Base-by-base conservation (phyloP, 2,888 invertebrate species). In the Himalopsyche kuldschensis region DNA sequence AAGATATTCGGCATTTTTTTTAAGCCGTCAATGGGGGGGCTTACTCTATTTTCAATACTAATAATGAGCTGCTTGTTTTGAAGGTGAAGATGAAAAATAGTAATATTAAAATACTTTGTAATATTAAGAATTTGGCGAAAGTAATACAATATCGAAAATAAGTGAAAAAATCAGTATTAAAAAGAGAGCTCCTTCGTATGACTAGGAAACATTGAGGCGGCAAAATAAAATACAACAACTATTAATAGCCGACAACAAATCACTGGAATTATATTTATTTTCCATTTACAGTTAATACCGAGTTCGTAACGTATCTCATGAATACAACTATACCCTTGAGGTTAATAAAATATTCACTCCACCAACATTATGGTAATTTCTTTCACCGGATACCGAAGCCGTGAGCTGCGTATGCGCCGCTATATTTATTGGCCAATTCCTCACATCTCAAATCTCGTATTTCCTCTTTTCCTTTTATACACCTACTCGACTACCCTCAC, bases 271-370 rank as follows among this genome's bases (percentile, higher is more conserved):
- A 76, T 80, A 82, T 82, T 84, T 82, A 63, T 30, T 78, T 77
- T 79, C 48, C 75, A 81, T 84, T 82, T 63, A 27, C 82, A 84
- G 63, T 84, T 76, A 79, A 82, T 82, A 82, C 46, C 31, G 69
- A 31, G 77, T 80, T 69, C 80, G 24, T 69, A 35, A 63, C 77
- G 69, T 78, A 79, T 82, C 80, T 80, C 81, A 82, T 82, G 85
- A 85, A 85, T 81, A 84, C 79, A 30, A 75, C 55, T 81, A 75
- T 82, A 78, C 79, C 77, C 41, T 80, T 63, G 30, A 80, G 85
- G 81, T 85, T 83, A 82, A 84, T 85, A 85, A 85, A 85, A 84
- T 85, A 85, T 85, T 85, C 85, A 82, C 83, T 81, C 80, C 77
- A 79, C 79, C 75, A 75, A 84, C 78, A 84, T 84, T 85, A 85